phyloP scores from a whole-genome alignment of 2,888 invertebrate genomes.

The Hirtodrosophila histrioides region DNA sequence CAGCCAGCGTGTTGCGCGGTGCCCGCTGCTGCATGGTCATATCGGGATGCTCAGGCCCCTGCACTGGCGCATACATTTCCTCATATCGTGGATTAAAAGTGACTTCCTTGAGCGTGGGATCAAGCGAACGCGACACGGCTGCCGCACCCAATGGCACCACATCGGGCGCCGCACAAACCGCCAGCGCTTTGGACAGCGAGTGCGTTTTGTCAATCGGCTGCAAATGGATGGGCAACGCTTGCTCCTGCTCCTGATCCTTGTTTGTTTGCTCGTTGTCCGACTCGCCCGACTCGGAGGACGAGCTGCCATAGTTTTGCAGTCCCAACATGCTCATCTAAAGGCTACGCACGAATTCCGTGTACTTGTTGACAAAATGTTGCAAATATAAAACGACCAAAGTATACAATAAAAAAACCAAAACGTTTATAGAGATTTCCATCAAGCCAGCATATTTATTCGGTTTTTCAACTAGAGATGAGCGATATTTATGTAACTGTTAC shows the following conservation, averaged over 20 bases:
- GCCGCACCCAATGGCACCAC: constrained; percentile 92
- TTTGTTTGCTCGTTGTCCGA: constrained; percentile 85
- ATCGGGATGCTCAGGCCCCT: constrained; percentile 97
- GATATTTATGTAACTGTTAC: no score
- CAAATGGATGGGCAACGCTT: constrained; percentile 86
- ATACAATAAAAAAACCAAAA: constrained; percentile 67
- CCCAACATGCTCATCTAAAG: constrained; percentile 87
- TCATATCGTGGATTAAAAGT: constrained; percentile 96
- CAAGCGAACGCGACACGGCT: constrained; percentile 89
- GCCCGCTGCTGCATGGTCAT: constrained; percentile 95
- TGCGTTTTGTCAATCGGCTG: constrained; percentile 86
- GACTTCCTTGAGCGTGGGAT: constrained; percentile 92
- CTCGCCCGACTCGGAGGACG: constrained; percentile 85
- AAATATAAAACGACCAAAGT: constrained; percentile 62
- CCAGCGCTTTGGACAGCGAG: constrained; percentile 87
- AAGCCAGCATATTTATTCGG: constrained; percentile 9
- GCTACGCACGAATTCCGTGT: constrained; percentile 60
- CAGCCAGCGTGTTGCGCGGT: constrained; percentile 95
- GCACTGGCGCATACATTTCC: constrained; percentile 95
- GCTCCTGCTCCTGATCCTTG: neutral
- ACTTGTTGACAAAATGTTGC: constrained; percentile 70
- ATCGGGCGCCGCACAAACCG: constrained; percentile 92
- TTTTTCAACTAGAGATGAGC: no score
- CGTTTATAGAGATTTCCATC: constrained; percentile 71
- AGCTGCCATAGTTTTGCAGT: constrained; percentile 90